phyloP scores from a whole-genome alignment of 53 echinoderm and acorn worm species.

The Arbacia lixula region DNA sequence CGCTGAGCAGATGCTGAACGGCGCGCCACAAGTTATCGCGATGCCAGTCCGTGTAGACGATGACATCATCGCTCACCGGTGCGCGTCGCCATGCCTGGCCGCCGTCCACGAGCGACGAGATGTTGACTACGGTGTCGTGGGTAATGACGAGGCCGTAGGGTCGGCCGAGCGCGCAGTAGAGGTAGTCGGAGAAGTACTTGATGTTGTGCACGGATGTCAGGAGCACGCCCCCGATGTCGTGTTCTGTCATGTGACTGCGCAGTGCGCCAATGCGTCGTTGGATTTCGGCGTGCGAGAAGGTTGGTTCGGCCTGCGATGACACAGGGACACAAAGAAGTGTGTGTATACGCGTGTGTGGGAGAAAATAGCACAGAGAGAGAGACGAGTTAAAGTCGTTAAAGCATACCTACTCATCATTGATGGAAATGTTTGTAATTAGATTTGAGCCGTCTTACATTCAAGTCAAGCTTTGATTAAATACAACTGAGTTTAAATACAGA shows the following conservation, averaged over 20 bases:
- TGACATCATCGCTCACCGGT: slow-evolving; percentile 66
- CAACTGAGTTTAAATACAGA: no score
- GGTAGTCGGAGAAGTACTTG: slow-evolving; percentile 75
- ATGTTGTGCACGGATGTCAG: slow-evolving; percentile 71
- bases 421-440: no score
- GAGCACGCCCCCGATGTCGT: slow-evolving; percentile 64
- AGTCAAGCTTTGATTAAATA: no score
- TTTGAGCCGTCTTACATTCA: no score
- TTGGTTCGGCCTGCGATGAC: slow-evolving; percentile 41
- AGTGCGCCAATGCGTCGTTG: slow-evolving; percentile 46
- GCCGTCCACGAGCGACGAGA: slow-evolving; percentile 74
- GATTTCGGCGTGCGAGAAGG: slow-evolving; percentile 68
- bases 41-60: slow-evolving; percentile 88
- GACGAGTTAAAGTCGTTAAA: no score
- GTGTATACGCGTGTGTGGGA: neutral
- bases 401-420: no score
- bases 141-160: slow-evolving; percentile 71
- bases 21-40: slow-evolving; percentile 88
- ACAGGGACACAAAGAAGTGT: neutral
- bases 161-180: slow-evolving; percentile 65
- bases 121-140: slow-evolving; percentile 67
- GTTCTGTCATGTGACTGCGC: slow-evolving; percentile 62
- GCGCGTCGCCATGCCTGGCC: slow-evolving; percentile 85
- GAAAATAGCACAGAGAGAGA: no score
- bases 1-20: slow-evolving; percentile 68